Base-by-base conservation (phyloP, 2,888 invertebrate genomes). In the Polymixis flavicincta region DNA sequence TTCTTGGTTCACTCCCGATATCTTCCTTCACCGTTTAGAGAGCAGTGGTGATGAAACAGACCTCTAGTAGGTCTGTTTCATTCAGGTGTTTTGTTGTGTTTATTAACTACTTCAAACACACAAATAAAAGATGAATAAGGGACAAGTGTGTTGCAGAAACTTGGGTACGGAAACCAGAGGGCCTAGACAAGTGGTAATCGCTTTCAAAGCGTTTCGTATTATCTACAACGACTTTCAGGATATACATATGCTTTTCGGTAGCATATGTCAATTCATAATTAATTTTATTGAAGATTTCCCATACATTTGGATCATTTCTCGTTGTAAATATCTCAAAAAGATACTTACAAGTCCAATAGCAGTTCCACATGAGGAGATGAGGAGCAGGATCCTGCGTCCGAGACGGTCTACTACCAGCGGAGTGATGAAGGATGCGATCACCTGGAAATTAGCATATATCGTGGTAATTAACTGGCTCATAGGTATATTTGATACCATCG, bases 361-460 rank as follows among this genome's bases (percentile, higher is more conserved):
- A 93, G 98, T 98, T 0, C 98, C 97, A 48, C 97, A 91, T 0
- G 98, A 97, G 0, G 98, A 98, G 32, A 97, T 92, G 5, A 98
- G 93, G 0, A 99, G 96, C 52, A 99, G 96, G 2, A 98, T 93
- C 69, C 98, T 97, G 70, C 99, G 97, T 0, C 99, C 99, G 69
- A 98, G 97, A 70, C 97, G 97, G 92, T 99, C 99, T 70, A 98
- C 98, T 50, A 98, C 96, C 17, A 98, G 87, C 0, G 98, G 98
- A 0, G 98, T 98, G 13, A 98, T 94, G 61, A 94, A 96, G 0
- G 98, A 98, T 0, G 98, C 97, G 0, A 97, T 87, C 48, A 98
- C 96, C 95, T 98, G 97, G 0, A 74, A 72, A 0, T 2, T 14
- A 28, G 50, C 5, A 69, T 70, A 37, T 37, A 42, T 32, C 0